Conservation (phyloP, 2,113 vertebrate species). For the Egretta garzetta region DNA sequence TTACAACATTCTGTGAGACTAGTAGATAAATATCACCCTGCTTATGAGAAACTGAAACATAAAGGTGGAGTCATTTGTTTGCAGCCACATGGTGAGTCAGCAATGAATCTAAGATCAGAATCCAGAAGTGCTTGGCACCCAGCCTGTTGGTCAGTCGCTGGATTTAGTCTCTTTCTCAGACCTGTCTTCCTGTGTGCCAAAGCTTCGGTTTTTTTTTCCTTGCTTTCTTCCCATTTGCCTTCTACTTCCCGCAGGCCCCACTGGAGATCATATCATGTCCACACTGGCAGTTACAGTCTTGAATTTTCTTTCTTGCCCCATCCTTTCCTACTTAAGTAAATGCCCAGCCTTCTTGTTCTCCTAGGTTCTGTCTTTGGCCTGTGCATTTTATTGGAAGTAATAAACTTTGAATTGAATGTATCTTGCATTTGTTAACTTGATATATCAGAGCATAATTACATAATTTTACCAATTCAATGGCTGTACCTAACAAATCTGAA, state of each 20-base stretch:
- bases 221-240: background rate
- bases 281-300: background rate
- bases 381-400: background rate
- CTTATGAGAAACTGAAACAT: conserved; percentile 12
- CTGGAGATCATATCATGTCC: background rate
- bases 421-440: background rate
- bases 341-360: background rate
- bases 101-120: background rate
- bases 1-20: background rate
- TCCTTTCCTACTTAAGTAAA: background rate
- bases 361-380: background rate
- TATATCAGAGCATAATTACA: background rate
- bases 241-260: background rate
- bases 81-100: background rate
- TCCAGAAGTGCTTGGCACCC: background rate
- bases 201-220: background rate
- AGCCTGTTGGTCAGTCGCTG: background rate
- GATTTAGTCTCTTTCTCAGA: background rate
- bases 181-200: background rate
- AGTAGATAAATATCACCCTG: background rate
- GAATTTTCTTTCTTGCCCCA: background rate
- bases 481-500: background rate
- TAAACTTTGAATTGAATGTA: background rate
- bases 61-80: conserved; percentile 32
- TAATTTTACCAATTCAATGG: background rate